Evolutionary conservation across 1,140 invertebrate species (phyloP), one percentile per base, ranked within the genome.

Genomic region (Eufriesea mexicana): DNA sequence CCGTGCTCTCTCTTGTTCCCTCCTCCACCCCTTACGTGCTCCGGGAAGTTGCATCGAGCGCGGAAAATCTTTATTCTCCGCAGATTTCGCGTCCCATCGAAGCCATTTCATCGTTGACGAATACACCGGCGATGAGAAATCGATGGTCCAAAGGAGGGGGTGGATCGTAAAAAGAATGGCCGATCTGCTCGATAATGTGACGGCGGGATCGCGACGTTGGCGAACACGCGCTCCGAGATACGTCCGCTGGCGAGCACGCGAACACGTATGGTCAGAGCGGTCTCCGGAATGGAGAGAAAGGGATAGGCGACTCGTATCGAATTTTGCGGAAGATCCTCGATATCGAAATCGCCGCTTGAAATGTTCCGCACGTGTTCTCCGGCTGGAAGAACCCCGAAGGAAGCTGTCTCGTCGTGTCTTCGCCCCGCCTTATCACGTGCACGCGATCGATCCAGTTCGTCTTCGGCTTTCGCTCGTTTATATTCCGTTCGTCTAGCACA

Each of bases 381-480:
- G 85, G 77, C 55, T 35, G 47, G 59, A 57, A 54, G 45, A 83
- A 6, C 49, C 62, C 61, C 74, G 74, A 80, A 67, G 62, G 47
- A 85, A 88, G 83, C 75, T 88, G 87, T 88, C 83, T 76, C 85
- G 77, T 76, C 75, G 77, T 57, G 74, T 85, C 77, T 72, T 78
- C 79, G 83, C 79, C 87, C 86, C 86, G 79, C 86, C 85, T 88
- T 85, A 83, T 85, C 83, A 87, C 78, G 83, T 64, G 77, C 77
- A 35, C 62, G 78, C 85, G 83, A 88, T 88, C 87, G 87, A 88
- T 88, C 86, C 76, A 64, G 86, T 83, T 79, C 83, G 86, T 87
- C 87, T 87, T 87, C 76, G 83, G 86, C 18, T 87, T 79, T 83
- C 75, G 51, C 55, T 88, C 87, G 83, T 88, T 88, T 88, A 87